These are phyloP conservation scores for Dyspetes luteomarginatus DNA, from an alignment of 2,888 invertebrate species.

Conservation along the genomic window DNA sequence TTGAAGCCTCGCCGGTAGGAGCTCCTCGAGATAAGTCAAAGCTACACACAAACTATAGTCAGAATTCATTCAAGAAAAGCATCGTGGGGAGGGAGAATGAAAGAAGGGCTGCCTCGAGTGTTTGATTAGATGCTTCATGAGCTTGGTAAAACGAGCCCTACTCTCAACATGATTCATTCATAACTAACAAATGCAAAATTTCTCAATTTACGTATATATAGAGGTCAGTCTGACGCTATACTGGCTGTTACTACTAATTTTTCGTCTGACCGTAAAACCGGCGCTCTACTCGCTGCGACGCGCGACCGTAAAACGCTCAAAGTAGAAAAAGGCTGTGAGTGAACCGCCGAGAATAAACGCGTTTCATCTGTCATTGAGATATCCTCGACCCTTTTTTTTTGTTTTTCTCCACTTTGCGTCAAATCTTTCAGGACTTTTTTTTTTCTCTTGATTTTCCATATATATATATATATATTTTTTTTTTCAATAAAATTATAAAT, in stretches of 20 bases:
- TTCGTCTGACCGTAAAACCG: slow-evolving; percentile 34
- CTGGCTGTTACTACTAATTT: slow-evolving; percentile 13
- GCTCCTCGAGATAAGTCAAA: slow-evolving; percentile 53
- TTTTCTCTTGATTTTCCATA: too few relatives aligned
- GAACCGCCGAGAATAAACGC: slow-evolving; percentile 8
- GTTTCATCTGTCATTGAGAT: background rate
- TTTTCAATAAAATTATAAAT: too few relatives aligned
- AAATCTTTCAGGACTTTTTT: too few relatives aligned
- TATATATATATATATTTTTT: too few relatives aligned
- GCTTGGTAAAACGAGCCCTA: background rate
- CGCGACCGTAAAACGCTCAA: slow-evolving; percentile 2
- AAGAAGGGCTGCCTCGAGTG: background rate
- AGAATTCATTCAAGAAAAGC: slow-evolving; percentile 56
- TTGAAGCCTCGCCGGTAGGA: slow-evolving; percentile 21
- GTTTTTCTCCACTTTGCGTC: slow-evolving; percentile 15
- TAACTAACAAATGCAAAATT: background rate
- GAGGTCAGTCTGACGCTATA: background rate
- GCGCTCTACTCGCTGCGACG: slow-evolving; percentile 36
- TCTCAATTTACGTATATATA: background rate
- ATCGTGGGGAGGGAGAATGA: slow-evolving; percentile 10
- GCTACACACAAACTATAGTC: slow-evolving; percentile 36
- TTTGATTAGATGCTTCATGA: slow-evolving; percentile 22
- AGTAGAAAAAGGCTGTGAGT: slow-evolving; percentile 18
- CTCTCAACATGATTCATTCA: slow-evolving; percentile 11
- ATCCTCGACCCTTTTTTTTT: background rate